A percentile compares a stretch with the other conserved stretches of the same genome.
Conservation (phyloP, 92 coral and sea anemone genomes). For the Porites cylindrica region DNA sequence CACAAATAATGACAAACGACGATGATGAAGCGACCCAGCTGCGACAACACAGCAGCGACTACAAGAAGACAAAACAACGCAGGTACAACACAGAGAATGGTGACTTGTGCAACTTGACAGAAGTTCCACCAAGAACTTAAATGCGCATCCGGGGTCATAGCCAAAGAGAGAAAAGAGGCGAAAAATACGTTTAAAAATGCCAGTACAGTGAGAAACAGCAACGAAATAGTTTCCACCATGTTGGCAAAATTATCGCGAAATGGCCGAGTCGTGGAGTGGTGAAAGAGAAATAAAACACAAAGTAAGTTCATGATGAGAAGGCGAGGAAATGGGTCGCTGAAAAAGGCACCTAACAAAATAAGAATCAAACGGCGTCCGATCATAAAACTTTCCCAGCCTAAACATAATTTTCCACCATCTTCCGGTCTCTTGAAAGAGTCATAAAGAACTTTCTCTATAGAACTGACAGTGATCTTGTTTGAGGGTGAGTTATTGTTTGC, state of each 20-base stretch:
- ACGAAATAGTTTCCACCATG: slow-evolving; percentile 36
- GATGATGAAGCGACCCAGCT: background rate
- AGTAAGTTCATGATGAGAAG: background rate
- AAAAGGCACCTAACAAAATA: slow-evolving; percentile 17
- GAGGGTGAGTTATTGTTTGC: background rate
- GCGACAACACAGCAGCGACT: slow-evolving; percentile 9
- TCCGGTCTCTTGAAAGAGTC: slow-evolving; percentile 35
- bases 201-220: slow-evolving; percentile 35
- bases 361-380: slow-evolving; percentile 43
- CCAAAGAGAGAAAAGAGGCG: slow-evolving; percentile 36
- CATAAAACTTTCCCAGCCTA: slow-evolving; percentile 51
- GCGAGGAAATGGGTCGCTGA: slow-evolving; percentile 14
- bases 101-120: slow-evolving; percentile 31
- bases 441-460: background rate
- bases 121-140: background rate
- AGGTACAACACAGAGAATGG: slow-evolving; percentile 37
- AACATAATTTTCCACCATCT: background rate
- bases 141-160: slow-evolving; percentile 25
- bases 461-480: background rate
- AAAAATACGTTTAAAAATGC: slow-evolving; percentile 22
- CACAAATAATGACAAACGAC: background rate
- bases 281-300: slow-evolving; percentile 14
- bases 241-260: slow-evolving; percentile 34
- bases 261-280: slow-evolving; percentile 17
- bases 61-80: slow-evolving; percentile 1